phyloP scores from a whole-genome alignment of 1,140 invertebrate species.

The Bicyclus anynana region DNA sequence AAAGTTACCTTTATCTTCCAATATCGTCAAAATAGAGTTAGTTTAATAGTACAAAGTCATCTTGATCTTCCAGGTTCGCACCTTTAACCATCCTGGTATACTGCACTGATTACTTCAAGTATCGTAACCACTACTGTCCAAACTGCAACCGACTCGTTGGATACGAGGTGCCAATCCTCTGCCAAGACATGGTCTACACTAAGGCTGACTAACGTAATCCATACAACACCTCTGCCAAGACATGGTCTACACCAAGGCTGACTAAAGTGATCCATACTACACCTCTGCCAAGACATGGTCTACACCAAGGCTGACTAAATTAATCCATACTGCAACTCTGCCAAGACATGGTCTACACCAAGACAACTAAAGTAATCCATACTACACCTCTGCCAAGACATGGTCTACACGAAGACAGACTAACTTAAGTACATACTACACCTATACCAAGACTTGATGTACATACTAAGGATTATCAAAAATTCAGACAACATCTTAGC shows the following conservation, averaged over 20 bases:
- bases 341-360: conserved; percentile 24
- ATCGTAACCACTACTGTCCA: conserved; percentile 27
- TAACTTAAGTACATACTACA: too few relatives aligned
- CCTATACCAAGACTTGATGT: too few relatives aligned
- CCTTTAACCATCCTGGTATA: conserved; percentile 23
- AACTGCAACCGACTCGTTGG: conserved; percentile 21
- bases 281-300: conserved; percentile 22
- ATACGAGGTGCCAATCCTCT: conserved; percentile 19
- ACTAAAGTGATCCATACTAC: too few relatives aligned
- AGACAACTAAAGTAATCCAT: background rate
- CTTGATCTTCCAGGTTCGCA: conserved; percentile 19
- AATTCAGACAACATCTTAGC: too few relatives aligned
- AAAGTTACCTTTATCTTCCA: too few relatives aligned
- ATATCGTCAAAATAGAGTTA: too few relatives aligned
- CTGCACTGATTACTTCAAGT: conserved; percentile 21
- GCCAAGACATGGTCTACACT: conserved; percentile 24
- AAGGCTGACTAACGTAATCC: background rate
- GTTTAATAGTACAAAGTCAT: background rate
- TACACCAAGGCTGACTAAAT: conserved; percentile 9
- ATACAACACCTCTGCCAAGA: conserved; percentile 20
- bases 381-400: too few relatives aligned
- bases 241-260: conserved; percentile 19
- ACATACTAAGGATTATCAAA: too few relatives aligned
- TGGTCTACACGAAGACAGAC: too few relatives aligned
- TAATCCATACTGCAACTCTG: too few relatives aligned